These are phyloP conservation scores for Mesochorus sp. DNA, from an alignment of 2,888 invertebrate genomes.

Conservation along the genomic window DNA sequence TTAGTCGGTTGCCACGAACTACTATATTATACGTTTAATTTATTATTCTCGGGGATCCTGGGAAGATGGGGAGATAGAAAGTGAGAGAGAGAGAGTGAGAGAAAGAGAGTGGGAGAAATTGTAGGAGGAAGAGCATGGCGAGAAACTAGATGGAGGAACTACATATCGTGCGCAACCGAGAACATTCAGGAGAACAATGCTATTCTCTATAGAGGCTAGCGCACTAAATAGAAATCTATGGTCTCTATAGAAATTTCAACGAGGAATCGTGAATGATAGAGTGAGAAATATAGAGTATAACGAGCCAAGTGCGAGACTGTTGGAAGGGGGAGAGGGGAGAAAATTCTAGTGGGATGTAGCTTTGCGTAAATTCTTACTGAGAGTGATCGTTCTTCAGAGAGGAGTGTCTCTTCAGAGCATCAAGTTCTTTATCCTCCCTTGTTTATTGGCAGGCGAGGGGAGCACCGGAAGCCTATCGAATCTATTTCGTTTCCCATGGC, in stretches of 20 bases:
- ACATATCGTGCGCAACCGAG: neutral
- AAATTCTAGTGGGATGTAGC: neutral
- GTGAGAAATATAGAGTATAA: constrained; percentile 29
- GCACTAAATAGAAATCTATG: constrained; percentile 12
- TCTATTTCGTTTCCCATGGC: neutral
- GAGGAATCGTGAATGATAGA: constrained; percentile 13
- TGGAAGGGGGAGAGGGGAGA: neutral
- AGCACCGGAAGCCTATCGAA: neutral
- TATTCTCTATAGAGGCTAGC: neutral
- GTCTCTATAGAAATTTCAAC: constrained; percentile 29
- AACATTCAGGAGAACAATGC: constrained; percentile 32
- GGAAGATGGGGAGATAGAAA: constrained; percentile 1
- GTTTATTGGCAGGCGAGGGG: constrained; percentile 12
- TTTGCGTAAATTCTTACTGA: neutral
- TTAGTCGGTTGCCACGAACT: constrained; percentile 17
- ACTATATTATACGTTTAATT: constrained; percentile 38
- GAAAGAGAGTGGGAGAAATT: neutral
- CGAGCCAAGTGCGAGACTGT: constrained; percentile 24
- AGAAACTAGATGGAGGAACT: constrained; percentile 12
- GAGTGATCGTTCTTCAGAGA: constrained; percentile 33
- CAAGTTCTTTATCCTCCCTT: constrained; percentile 42
- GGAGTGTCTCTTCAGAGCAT: constrained; percentile 35
- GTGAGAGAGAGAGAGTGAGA: constrained; percentile 1
- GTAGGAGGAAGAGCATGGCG: neutral
- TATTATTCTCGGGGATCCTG: constrained; percentile 35